Base-by-base conservation (phyloP, 1,140 invertebrate genomes). In the Hyposmocoma kahamanoa region DNA sequence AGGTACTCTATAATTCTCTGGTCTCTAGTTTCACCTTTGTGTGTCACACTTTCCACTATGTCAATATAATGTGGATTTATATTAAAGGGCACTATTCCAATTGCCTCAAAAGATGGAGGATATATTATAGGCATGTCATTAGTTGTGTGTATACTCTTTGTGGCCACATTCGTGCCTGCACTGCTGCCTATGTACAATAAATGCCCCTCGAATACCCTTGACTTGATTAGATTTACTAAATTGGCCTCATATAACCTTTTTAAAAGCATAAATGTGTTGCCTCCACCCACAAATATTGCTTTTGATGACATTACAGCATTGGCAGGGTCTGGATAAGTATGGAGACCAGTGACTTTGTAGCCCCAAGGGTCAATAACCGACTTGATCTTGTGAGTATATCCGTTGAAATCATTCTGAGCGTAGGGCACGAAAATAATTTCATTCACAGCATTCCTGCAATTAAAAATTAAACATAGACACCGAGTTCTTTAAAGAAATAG, bases 101-200 rank as follows among this genome's bases (percentile, higher is more conserved):
- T 80, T 5, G 92, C 93, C 53, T 91, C 84, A 83, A 95, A 95
- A 47, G 83, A 88, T 18, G 91, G 92, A 51, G 93, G 93, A 76
- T 91, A 91, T 30, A 92, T 90, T 44, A 96, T 94, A 3, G 94
- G 94, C 94, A 95, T 96, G 77, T 95, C 94, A 88, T 95, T 95
- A 47, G 93, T 95, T 39, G 93, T 95, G 63, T 90, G 88, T 54
- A 96, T 96, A 60, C 90, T 92, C 47, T 86, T 78, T 13, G 94
- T 95, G 13, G 93, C 91, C 8, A 96, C 92, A 88, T 96, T 96
- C 19, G 92, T 94, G 39, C 94, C 94, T 45, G 94, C 94, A 88
- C 92, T 94, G 47, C 90, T 91, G 32, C 94, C 94, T 38, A 95
- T 92, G 60, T 95, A 96, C 19, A 92, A 89, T 17, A 94, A 63